Evolutionary conservation across 1,140 invertebrate species (phyloP), one percentile per base, ranked within the genome.

Genomic region (Brachionus sp.): DNA sequence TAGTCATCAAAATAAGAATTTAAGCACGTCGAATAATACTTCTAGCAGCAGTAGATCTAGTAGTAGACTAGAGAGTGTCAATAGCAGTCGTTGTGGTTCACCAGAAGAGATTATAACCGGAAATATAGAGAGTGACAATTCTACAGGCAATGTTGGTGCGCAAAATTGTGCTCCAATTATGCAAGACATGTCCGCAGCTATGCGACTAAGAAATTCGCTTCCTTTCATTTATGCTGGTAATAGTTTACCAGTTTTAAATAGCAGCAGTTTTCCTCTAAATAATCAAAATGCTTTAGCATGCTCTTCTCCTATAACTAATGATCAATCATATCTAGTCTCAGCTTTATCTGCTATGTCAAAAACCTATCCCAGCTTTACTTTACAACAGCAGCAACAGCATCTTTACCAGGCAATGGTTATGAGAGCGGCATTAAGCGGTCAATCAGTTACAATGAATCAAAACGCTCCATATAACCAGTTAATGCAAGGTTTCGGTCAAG

Each of bases 71-170:
- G 66, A 70, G n/a, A 70, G 66, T 39, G 66, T 35, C 7, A 70
- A 70, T 70, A 70, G 66, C 37, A 70, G 66, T 39, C 66, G 66
- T n/a, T 70, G 66, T 70, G 66, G 33, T n/a, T 70, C 66, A 16
- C 66, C 66, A 5, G 66, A 70, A 70, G 66, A 70, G 19, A 70
- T 70, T 12, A 39, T 70, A 39, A 39, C 66, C 13, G 35, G 33
- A 16, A 70, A 70, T 70, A 39, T 70, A 19, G 37, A 37, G 2
- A 37, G 16, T 33, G 66, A 70, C n/a, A 39, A 37, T 66, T 4
- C 23, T 10, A 33, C 33, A 2, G 23, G 5, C 5, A 37, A 66
- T 33, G 33, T 5, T 35, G 5, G 19, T 10, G 25, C 10, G 23
- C 57, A 70, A 70, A 70, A 70, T 39, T 13, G 9, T 13, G 3